These are phyloP conservation scores for Sympetrum striolatum DNA, from an alignment of 2,888 invertebrate species.

Conservation along the genomic window DNA sequence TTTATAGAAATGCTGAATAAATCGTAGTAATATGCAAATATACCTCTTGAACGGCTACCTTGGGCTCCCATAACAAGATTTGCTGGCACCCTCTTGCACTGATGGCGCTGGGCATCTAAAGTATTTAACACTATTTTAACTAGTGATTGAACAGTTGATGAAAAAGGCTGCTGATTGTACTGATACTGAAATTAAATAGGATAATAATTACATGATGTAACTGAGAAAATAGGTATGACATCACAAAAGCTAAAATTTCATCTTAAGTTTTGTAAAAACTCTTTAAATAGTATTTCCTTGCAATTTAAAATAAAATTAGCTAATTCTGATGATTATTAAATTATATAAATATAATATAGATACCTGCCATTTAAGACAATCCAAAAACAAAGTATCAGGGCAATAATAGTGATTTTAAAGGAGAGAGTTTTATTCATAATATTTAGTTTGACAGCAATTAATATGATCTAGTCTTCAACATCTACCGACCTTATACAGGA, in stretches of 20 bases:
- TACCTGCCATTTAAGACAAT: no score
- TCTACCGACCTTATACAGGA: slow-evolving; percentile 86
- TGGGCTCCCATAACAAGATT: slow-evolving; percentile 78
- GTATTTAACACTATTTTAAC: slow-evolving; percentile 92
- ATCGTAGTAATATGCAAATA: not conserved
- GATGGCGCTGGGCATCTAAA: slow-evolving; percentile 89
- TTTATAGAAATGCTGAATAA: no score
- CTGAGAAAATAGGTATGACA: no score
- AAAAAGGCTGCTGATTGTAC: slow-evolving; percentile 59
- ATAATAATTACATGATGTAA: not conserved
- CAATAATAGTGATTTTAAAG: no score
- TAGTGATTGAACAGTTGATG: slow-evolving; percentile 74
- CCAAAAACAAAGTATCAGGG: no score
- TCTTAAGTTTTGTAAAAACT: not conserved
- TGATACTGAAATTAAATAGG: slow-evolving; percentile 57
- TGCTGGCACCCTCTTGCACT: slow-evolving; percentile 84
- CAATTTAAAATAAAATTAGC: not conserved
- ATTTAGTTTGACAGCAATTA: no score
- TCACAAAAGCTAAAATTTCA: not conserved
- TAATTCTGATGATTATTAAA: not conserved
- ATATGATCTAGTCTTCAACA: no score
- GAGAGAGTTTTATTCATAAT: no score
- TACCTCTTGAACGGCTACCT: slow-evolving; percentile 71
- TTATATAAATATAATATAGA: not conserved
- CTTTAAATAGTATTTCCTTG: not conserved